phyloP scores from a whole-genome alignment of 2,888 invertebrate genomes.

The Brassicogethes aeneus region DNA sequence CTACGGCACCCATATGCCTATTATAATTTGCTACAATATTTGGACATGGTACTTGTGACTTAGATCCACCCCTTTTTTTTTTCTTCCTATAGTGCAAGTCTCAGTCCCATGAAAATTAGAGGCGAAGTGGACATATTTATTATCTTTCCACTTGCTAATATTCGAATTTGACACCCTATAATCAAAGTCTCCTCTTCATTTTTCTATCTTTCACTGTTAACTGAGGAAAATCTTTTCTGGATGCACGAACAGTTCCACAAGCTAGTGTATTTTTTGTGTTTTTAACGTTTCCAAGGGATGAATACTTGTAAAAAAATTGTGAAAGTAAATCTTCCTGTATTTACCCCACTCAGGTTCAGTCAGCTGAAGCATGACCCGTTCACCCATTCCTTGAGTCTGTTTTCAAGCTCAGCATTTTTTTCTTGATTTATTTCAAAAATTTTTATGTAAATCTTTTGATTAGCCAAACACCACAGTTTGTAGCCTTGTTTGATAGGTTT shows the following conservation, averaged over 20 bases:
- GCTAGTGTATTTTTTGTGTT: slow-evolving; percentile 13
- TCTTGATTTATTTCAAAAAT: slow-evolving; percentile 21
- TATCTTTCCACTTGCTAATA: slow-evolving; percentile 14
- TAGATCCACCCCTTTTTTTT: slow-evolving; percentile 10
- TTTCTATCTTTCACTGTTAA: not conserved
- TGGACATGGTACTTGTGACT: slow-evolving; percentile 8
- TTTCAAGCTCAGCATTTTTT: slow-evolving; percentile 13
- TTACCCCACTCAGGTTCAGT: slow-evolving; percentile 12
- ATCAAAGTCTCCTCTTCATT: slow-evolving; percentile 10
- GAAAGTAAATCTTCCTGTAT: no score
- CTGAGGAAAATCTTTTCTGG: slow-evolving; percentile 5
- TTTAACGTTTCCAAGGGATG: slow-evolving; percentile 15
- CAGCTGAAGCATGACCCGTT: slow-evolving; percentile 17
- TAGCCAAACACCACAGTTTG: slow-evolving; percentile 16
- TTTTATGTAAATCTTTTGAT: slow-evolving; percentile 15
- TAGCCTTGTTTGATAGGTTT: slow-evolving; percentile 21
- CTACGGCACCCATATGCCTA: slow-evolving; percentile 8
- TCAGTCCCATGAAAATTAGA: slow-evolving; percentile 12
- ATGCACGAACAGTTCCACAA: slow-evolving; percentile 11
- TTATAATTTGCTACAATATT: slow-evolving; percentile 10
- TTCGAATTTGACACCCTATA: slow-evolving; percentile 8
- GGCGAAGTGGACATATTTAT: slow-evolving; percentile 10
- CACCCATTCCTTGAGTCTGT: slow-evolving; percentile 16
- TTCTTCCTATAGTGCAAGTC: slow-evolving; percentile 10
- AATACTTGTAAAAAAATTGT: slow-evolving; percentile 15